Evolutionary conservation across 2,113 vertebrate species (phyloP).

Genomic region (Phalacrocorax brasilianus): DNA sequence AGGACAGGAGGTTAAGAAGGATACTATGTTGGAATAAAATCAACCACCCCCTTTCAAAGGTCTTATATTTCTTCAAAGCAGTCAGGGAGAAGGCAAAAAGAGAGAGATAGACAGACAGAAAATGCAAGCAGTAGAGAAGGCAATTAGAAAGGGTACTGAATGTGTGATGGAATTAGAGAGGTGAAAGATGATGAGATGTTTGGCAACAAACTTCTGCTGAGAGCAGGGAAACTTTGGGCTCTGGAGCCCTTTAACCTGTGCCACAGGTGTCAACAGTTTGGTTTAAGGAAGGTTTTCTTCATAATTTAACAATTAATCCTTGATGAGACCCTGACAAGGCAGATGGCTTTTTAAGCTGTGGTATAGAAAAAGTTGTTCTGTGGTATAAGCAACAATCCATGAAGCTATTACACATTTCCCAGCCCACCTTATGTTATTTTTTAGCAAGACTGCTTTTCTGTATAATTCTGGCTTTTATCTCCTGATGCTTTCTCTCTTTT

Average conservation of each 20-base stretch:
- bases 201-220: not conserved
- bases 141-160: not conserved
- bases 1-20: not conserved
- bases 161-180: not conserved
- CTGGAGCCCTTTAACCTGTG: not conserved
- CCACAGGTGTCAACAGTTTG: not conserved
- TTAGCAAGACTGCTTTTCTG: not conserved
- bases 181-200: not conserved
- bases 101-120: not conserved
- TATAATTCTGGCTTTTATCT: not conserved
- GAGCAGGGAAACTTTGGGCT: not conserved
- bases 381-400: not conserved
- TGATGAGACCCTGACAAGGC: not conserved
- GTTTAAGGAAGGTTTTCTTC: not conserved
- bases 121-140: not conserved
- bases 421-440: not conserved
- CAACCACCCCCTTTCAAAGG: not conserved
- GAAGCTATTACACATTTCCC: not conserved
- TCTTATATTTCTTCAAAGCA: not conserved
- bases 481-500: not conserved
- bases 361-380: not conserved
- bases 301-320: not conserved
- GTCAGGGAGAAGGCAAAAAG: not conserved
- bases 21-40: not conserved
- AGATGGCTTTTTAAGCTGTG: not conserved